These are phyloP conservation scores for Deroptyus accipitrinus DNA, from an alignment of 2,113 vertebrate species.

Conservation along the genomic window DNA sequence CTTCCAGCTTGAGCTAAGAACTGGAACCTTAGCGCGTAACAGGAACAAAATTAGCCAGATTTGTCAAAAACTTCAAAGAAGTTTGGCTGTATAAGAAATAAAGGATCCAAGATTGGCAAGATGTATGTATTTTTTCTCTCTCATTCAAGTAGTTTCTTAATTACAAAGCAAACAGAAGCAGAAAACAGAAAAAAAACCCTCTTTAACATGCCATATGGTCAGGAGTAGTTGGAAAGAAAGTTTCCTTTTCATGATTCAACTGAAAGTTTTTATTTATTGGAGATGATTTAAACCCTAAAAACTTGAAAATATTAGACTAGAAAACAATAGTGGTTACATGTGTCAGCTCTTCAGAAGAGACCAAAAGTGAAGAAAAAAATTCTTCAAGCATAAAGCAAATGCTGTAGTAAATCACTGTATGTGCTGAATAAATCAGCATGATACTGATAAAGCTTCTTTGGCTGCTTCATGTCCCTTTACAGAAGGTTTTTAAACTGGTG, in stretches of 20 bases:
- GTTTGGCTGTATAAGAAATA: neutral
- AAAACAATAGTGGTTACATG: constrained; percentile 41
- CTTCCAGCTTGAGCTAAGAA: neutral
- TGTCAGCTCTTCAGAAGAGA: constrained; percentile 2
- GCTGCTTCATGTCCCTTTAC: neutral
- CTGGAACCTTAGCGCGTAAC: neutral
- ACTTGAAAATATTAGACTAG: constrained; percentile 12
- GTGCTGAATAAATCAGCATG: constrained; percentile 45
- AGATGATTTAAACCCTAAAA: constrained; percentile 29
- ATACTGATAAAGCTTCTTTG: constrained; percentile 51
- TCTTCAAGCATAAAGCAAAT: neutral
- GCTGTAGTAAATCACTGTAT: constrained; percentile 24
- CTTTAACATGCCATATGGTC: neutral
- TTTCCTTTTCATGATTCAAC: constrained; percentile 21
- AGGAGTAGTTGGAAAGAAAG: constrained; percentile 20
- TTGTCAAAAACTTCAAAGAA: neutral
- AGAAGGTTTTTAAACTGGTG: constrained; percentile 39
- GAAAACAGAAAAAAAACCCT: neutral
- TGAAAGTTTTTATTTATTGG: constrained; percentile 28
- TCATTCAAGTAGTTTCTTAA: neutral
- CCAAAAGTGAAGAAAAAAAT: neutral
- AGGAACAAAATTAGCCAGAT: neutral
- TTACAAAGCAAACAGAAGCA: constrained; percentile 40
- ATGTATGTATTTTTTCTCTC: neutral
- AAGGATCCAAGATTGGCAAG: neutral